phyloP scores from a whole-genome alignment of 1,140 invertebrate genomes.

The Pectinophora gossypiella region DNA sequence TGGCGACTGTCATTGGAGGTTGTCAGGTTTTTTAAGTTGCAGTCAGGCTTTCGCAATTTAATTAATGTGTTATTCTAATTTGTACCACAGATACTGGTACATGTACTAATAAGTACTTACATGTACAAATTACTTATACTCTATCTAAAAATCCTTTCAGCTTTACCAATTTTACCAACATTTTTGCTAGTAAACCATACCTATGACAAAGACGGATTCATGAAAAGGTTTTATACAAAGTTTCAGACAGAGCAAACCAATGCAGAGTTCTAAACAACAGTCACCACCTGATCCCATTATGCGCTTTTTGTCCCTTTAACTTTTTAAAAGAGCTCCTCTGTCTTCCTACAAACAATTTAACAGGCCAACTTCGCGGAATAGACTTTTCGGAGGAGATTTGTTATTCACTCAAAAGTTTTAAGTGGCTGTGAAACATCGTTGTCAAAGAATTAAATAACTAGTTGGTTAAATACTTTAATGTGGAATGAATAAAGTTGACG shows the following conservation, averaged over 20 bases:
- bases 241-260: neutral
- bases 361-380: conserved; percentile 57
- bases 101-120: too few species aligned
- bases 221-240: too few species aligned
- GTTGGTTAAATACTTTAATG: conserved; percentile 26
- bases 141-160: too few species aligned
- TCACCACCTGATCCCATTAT: conserved; percentile 24
- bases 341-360: conserved; percentile 66
- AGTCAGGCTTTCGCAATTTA: too few species aligned
- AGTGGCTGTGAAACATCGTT: conserved; percentile 67
- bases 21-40: too few species aligned
- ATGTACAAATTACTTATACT: too few species aligned
- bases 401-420: conserved; percentile 71
- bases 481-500: conserved; percentile 20
- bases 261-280: conserved; percentile 1
- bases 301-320: conserved; percentile 29
- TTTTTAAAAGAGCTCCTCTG: conserved; percentile 55
- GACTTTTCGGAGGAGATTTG: conserved; percentile 67
- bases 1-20: too few species aligned
- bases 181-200: too few species aligned
- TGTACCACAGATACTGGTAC: too few species aligned
- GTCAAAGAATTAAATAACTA: conserved; percentile 59
- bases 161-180: too few species aligned
- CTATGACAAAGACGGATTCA: too few species aligned
- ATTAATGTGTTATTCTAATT: too few species aligned